Conservation (phyloP, 2,888 invertebrate species). For the Tachina grossa region DNA sequence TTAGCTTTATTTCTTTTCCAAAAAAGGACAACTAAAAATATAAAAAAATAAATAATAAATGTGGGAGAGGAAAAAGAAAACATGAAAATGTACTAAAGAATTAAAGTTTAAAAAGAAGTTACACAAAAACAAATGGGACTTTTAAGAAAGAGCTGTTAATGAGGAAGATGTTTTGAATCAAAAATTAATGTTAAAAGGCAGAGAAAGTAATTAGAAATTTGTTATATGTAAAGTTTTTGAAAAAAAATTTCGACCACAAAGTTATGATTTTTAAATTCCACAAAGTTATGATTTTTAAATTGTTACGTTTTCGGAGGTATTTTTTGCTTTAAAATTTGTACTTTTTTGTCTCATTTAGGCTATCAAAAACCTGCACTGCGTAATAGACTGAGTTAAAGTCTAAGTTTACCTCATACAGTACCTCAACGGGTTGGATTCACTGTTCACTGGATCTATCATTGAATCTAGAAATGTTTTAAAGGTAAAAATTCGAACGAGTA, state of each 20-base stretch:
- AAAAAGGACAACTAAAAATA: neutral
- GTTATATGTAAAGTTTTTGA: neutral
- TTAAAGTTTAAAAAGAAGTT: constrained; percentile 66
- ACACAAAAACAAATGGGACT: constrained; percentile 38
- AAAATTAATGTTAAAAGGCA: neutral
- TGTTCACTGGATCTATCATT: too few relatives aligned
- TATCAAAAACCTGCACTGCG: too few relatives aligned
- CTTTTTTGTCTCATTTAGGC: too few relatives aligned
- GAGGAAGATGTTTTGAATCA: neutral
- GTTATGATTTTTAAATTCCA: too few relatives aligned
- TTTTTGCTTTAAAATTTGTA: too few relatives aligned
- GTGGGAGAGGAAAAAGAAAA: constrained; percentile 3
- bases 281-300: too few relatives aligned
- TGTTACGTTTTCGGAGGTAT: too few relatives aligned
- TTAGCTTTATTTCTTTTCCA: neutral
- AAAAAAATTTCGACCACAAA: neutral
- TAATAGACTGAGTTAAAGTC: too few relatives aligned
- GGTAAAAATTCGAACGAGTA: too few relatives aligned
- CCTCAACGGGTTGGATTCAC: too few relatives aligned
- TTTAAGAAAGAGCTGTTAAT: neutral
- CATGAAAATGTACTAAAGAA: constrained; percentile 65
- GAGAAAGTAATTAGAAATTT: constrained; percentile 37
- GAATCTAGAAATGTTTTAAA: too few relatives aligned
- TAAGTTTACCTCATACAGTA: too few relatives aligned
- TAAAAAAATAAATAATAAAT: neutral